Base-by-base conservation (phyloP, 2,113 vertebrate species). In the Megaleporinus macrocephalus region DNA sequence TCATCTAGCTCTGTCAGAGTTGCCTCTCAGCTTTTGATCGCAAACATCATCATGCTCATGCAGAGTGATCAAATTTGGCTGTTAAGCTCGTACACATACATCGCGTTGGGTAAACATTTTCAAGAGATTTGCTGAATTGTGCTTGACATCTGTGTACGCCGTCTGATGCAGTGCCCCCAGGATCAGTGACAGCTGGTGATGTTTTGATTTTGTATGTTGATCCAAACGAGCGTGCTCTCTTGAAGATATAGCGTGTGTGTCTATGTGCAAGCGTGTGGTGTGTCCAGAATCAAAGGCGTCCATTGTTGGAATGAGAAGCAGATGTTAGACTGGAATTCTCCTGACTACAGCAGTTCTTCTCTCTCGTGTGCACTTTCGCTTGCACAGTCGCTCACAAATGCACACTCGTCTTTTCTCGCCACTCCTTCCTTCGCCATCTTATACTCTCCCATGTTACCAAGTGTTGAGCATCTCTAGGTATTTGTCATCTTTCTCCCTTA, bases 231-330 rank as follows among this genome's bases (percentile, higher is more conserved):
- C 30, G 61, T 12, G 29, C 36, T 71, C 27, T 79, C 68, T 36
- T 68, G 66, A 72, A 73, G 29, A 14, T 77, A 18, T 61, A 69
- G 41, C 12, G 47, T 80, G 62, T 69, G 51, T 72, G 75, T 78
- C 76, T 71, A 20, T 55, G 53, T 55, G 53, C 20, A 55, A 16
- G 20, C 5, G 51, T 55, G 81, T 84, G 85, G 84, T 83, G 84
- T 78, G 81, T 88, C 83, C 27, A 73, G 90, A 94, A 94, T 95
- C 92, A 95, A 95, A 94, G 90, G 88, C 80, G 63, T 87, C 88
- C 89, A 92, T 94, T 97, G 96, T 97, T 85, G 89, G 92, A 97
- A 97, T 88, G 93, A 95, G 95, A 96, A 96, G 94, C 96, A 97
- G 96, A 97, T 96, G 95, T 95, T 93, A 57, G 90, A 86, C 91